Conservation (phyloP, 2,888 invertebrate species). For the Sialis fuliginosa region DNA sequence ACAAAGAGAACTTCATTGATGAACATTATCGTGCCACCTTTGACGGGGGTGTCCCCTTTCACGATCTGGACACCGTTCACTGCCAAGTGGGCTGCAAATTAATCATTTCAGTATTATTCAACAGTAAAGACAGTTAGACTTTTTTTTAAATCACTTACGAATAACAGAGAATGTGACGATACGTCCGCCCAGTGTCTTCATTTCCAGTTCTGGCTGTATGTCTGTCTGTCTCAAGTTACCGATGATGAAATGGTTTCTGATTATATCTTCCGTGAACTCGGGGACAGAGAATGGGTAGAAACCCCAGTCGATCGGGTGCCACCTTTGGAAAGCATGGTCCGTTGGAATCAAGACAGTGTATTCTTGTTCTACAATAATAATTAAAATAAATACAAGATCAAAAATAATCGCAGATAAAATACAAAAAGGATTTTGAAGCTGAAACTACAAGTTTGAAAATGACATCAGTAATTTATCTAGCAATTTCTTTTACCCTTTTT, state of each 20-base stretch:
- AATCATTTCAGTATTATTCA: slow-evolving; percentile 3
- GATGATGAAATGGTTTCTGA: slow-evolving; percentile 40
- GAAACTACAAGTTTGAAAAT: too few relatives aligned
- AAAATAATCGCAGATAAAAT: too few relatives aligned
- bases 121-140: neutral
- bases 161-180: slow-evolving; percentile 35
- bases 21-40: slow-evolving; percentile 42
- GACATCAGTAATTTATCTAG: too few relatives aligned
- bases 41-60: slow-evolving; percentile 37
- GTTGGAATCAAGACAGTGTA: slow-evolving; percentile 45
- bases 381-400: too few relatives aligned
- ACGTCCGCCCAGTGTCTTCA: slow-evolving; percentile 37
- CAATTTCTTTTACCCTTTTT: too few relatives aligned
- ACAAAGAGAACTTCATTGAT: slow-evolving; percentile 43
- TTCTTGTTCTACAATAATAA: slow-evolving; percentile 24
- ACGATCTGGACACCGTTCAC: slow-evolving; percentile 40
- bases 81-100: slow-evolving; percentile 27
- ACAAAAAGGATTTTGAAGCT: too few relatives aligned
- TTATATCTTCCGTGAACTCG: slow-evolving; percentile 41
- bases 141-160: slow-evolving; percentile 26
- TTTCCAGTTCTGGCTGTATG: slow-evolving; percentile 32
- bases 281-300: slow-evolving; percentile 49
- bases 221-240: slow-evolving; percentile 35
- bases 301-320: slow-evolving; percentile 53
- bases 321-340: slow-evolving; percentile 45